Evolutionary conservation across 2,797 vertebrate species (phyloP).

Genomic region (Darevskia mixta): DNA sequence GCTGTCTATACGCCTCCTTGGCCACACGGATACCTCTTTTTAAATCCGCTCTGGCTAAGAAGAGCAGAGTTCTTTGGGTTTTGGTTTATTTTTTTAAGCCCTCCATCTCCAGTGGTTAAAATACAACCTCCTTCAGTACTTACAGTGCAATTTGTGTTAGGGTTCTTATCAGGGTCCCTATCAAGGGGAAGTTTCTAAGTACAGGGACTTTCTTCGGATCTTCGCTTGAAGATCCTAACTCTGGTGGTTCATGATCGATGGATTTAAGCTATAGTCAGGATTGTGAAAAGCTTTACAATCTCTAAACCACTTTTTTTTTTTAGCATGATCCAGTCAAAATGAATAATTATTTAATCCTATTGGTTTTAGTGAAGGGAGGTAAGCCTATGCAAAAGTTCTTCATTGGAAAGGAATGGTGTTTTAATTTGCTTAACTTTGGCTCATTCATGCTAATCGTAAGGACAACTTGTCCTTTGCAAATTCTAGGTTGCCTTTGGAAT

Average conservation of each 20-base stretch:
- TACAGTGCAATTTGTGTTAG: background rate
- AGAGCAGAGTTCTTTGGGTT: background rate
- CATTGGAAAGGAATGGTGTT: background rate
- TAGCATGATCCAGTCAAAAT: background rate
- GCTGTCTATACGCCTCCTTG: too few species aligned
- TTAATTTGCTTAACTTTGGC: conserved; percentile 21
- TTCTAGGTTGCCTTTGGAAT: conserved; percentile 45
- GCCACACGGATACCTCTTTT: too few species aligned
- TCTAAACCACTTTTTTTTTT: background rate
- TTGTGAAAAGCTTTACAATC: background rate
- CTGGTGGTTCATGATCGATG: background rate
- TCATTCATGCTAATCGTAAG: conserved; percentile 13
- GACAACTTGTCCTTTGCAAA: conserved; percentile 52
- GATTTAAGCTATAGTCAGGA: background rate
- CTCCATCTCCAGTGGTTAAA: background rate
- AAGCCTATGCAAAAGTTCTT: background rate
- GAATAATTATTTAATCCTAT: background rate
- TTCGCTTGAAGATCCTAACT: too few species aligned
- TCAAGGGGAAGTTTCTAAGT: too few species aligned
- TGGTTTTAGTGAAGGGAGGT: background rate
- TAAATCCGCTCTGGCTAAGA: background rate
- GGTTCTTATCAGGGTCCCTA: too few species aligned
- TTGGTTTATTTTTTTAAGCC: background rate
- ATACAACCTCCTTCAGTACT: background rate
- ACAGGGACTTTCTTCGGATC: too few species aligned